Base-by-base conservation (phyloP, 2,888 invertebrate genomes). In the Chloroclysta siterata region DNA sequence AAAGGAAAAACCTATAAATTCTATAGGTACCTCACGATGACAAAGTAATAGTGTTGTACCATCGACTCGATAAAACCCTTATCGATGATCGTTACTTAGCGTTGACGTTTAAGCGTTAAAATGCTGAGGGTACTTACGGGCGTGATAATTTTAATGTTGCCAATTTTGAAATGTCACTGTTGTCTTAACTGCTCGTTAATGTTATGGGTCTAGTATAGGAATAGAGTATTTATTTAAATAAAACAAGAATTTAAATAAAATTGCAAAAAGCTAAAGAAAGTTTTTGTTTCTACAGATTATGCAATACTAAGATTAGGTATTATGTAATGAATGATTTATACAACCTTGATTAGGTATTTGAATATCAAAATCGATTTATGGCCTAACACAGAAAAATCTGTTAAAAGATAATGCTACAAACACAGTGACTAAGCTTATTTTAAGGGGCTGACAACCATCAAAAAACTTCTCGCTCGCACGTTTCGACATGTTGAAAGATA, bases 121-220 rank as follows among this genome's bases (percentile, higher is more conserved):
- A 60, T 36, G 28, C 10, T 36, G 15, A 50, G 42, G 41, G 57
- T 60, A 65, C 63, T 62, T 55, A 47, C 11, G 53, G 50, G 28
- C 8, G 51, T 22, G 63, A 60, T 64, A 60, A 68, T 60, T 58
- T 66, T 68, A 68, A 64, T 66, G 54, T 54, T 36, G 52, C 58
- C 53, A 62, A 62, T 62, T 65, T 59, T 56, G 54, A 61, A 55
- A 63, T 59, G 58, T 56, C 55, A 55, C 39, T 52, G 46, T 29
- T 52, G 61, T 56, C 10, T 53, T 42, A 61, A 57, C 29, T 13
- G 63, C 63, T 66, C 67, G 60, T 64, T 48, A 60, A 64, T 55
- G 54, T 56, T 39, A 48, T 42, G 39, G 22, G 22, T 3, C 1
- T 2, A 13, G n/a, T 53, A n/a, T 53, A 42, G 7, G 28, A 46